Conservation (phyloP, 2,113 vertebrate genomes). For the Macquaria ambigua region DNA sequence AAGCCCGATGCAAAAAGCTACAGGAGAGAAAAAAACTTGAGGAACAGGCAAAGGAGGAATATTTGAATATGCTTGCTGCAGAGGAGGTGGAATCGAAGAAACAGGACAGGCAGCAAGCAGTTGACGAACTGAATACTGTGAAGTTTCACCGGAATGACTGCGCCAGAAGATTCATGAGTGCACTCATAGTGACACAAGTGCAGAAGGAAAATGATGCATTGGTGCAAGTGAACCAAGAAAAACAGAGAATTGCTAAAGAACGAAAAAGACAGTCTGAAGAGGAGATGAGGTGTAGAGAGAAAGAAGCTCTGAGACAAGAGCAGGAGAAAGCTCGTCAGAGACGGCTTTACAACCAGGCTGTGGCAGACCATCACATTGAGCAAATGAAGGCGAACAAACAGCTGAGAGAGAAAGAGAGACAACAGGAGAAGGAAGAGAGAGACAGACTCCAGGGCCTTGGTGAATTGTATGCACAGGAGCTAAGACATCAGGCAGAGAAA, state of each 20-base stretch:
- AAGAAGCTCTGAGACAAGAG: background rate
- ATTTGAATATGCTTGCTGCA: background rate
- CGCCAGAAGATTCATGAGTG: background rate
- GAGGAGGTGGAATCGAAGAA: background rate
- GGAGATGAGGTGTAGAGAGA: background rate
- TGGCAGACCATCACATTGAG: too few species aligned
- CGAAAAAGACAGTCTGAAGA: background rate
- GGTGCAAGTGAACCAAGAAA: background rate
- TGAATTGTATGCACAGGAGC: background rate
- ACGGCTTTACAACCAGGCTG: background rate
- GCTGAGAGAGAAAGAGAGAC: background rate
- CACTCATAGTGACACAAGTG: fast-evolving
- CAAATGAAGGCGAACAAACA: background rate
- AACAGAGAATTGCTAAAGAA: background rate
- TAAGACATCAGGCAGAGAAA: background rate
- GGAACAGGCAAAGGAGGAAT: background rate
- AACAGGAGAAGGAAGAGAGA: background rate
- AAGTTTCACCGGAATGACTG: background rate
- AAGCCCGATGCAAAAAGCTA: fast-evolving
- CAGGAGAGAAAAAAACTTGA: fast-evolving
- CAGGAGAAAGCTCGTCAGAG: background rate
- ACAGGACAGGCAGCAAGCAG: background rate
- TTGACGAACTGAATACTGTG: background rate
- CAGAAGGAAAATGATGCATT: background rate
- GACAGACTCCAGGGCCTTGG: background rate